These are phyloP conservation scores for Formica selysi DNA, from an alignment of 1,140 invertebrate species.

Conservation along the genomic window DNA sequence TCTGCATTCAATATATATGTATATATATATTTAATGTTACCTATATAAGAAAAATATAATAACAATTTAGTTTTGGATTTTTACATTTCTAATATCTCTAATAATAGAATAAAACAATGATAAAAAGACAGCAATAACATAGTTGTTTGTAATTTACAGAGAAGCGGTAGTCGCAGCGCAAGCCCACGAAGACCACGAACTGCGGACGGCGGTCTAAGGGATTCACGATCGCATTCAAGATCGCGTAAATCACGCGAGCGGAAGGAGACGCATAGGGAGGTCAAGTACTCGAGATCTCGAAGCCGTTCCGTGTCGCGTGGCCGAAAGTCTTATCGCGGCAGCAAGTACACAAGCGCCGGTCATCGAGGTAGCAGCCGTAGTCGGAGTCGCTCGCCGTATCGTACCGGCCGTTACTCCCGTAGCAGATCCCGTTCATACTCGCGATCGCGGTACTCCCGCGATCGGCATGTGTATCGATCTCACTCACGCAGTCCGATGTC, in stretches of 20 bases:
- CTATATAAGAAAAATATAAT: not conserved
- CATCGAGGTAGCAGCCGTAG: constrained; percentile 83
- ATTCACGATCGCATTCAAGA: constrained; percentile 82
- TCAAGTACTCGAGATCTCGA: constrained; percentile 83
- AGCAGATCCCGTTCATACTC: constrained; percentile 87
- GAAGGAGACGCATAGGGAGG: constrained; percentile 79
- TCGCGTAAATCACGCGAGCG: constrained; percentile 81
- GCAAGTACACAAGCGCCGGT: constrained; percentile 79
- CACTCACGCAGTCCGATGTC: constrained; percentile 88
- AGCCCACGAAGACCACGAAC: constrained; percentile 78
- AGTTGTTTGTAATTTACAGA: constrained; percentile 65
- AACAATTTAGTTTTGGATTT: not conserved
- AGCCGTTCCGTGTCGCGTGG: constrained; percentile 82
- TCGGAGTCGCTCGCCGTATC: constrained; percentile 86
- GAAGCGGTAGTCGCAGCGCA: constrained; percentile 81
- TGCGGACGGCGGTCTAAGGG: constrained; percentile 78
- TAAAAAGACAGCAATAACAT: not conserved
- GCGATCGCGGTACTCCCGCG: constrained; percentile 82
- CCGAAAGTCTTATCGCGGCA: constrained; percentile 80
- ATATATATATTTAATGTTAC: not conserved
- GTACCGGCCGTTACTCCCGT: constrained; percentile 85
- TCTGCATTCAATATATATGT: too few relatives aligned
- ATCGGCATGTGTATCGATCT: constrained; percentile 82
- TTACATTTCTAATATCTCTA: not conserved
- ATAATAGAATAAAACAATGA: not conserved